Evolutionary conservation across 1,140 invertebrate species (phyloP), one percentile per base, ranked within the genome.

Genomic region (Venturia canescens): DNA sequence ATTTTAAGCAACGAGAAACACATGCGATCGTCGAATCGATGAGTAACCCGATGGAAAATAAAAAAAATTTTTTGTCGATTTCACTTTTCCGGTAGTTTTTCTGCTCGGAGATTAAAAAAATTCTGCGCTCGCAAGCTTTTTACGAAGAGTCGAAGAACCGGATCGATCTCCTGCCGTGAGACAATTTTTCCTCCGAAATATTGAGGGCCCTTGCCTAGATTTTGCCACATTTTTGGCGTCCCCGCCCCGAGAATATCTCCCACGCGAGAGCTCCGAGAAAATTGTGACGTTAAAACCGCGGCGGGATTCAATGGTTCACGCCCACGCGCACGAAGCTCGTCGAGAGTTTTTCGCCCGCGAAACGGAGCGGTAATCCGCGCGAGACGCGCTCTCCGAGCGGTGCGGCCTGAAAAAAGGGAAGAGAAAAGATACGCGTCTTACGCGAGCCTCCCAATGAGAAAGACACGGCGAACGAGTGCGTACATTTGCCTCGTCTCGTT

Each of bases 271-370:
- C 18, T 1, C 11, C 50, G 50, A 53, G 50, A 53, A 53, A 53
- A 53, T 53, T 53, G n/a, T 18, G 50, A 53, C 50, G 50, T 53
- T 18, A 53, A 53, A 53, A 53, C 50, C n/a, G n/a, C n/a, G 50
- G n/a, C 18, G 50, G n/a, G 50, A 53, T 21, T n/a, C 16, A n/a
- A 18, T 18, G 50, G 4, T 34, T 44, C 50, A 53, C 50, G 18
- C 50, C 50, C 50, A 53, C 38, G 38, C 38, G 38, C 50, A 53
- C 50, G 50, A 16, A 21, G 50, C 18, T 11, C 7, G 7, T n/a
- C 50, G 16, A 53, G 50, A 53, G n/a, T 18, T 53, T 53, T 53
- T 53, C 50, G 50, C 18, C 50, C 50, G 50, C 50, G 50, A 53
- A 53, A 4, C 16, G 18, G 7, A n/a, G 50, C 50, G 50, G n/a